Evolutionary conservation across 2,797 vertebrate genomes (phyloP), one percentile per base, ranked within the genome.

Genomic region (Chelon labrosus): DNA sequence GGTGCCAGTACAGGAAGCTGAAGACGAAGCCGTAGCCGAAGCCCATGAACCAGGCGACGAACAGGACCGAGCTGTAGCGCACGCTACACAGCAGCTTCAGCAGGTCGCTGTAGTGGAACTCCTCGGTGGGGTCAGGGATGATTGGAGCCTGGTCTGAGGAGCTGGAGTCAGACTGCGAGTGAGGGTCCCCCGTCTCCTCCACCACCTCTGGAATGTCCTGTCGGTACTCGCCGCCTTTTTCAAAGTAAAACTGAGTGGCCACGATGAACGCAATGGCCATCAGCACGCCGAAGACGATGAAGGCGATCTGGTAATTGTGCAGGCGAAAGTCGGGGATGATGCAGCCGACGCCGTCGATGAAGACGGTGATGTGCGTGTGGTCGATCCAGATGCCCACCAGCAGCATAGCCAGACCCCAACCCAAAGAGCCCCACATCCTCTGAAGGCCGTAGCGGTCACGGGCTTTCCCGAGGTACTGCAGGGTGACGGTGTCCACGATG

Each of bases 1-100:
- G 81, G 85, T 99, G 98, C 98, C 98, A 99, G 91, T 96, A 99
- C 39, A 99, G 96, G 85, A 99, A 99, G 73, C 95, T 99, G 91
- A 99, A 99, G 60, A 99, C 97, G 17, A 98, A 99, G 84, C 98
- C 98, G 0, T 99, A 99, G 3, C 98, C 97, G 56, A 99, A 99
- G 2, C 98, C 98, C 98, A 99, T 99, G 89, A 99, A 99, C 97
- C 98, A 99, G 2, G 98, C 98, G 51, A 99, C 98, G 0, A 98
- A 99, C 12, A 99, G 94, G 55, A 99, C 97, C 0, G 97, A 98
- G 84, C 97, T 93, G 0, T 99, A 99, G 66, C 96, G 97, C 76
- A 99, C 95, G 1, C 95, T 97, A 84, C 97, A 99, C 0, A 99
- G 92, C 25, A 98, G 92, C 74, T 89, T 94, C 77, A 99, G 91